Conservation (phyloP, 2,888 invertebrate genomes). For the Caenorhabditis panamensis region DNA sequence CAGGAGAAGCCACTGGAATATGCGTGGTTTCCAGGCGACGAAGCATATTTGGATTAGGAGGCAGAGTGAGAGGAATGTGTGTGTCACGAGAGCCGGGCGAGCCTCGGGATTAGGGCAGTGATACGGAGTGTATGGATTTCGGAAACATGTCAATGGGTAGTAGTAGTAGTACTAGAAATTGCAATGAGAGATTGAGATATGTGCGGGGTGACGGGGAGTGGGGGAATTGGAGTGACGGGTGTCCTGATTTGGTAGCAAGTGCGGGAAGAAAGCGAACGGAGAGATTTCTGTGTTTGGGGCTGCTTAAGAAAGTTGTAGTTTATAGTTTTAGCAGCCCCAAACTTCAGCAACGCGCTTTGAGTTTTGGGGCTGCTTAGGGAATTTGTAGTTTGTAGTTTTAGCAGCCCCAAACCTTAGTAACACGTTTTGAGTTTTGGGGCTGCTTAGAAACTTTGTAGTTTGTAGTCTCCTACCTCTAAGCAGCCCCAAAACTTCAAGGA, state of each 20-base stretch:
- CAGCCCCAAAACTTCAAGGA: too few species aligned
- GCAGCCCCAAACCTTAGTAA: too few species aligned
- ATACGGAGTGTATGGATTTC: not conserved
- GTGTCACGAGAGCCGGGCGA: too few species aligned
- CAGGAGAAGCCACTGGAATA: slow-evolving; percentile 6
- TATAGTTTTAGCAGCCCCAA: too few species aligned
- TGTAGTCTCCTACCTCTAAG: too few species aligned
- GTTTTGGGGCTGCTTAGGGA: too few species aligned
- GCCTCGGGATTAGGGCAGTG: not conserved
- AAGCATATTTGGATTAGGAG: slow-evolving; percentile 7
- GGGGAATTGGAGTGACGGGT: slow-evolving; percentile 13
- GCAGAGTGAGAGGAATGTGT: not conserved
- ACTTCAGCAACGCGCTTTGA: too few species aligned
- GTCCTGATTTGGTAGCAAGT: slow-evolving; percentile 6
- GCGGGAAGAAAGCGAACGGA: not conserved
- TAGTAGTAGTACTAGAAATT: slow-evolving; percentile 11
- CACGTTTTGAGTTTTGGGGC: too few species aligned
- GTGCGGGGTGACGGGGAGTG: not conserved
- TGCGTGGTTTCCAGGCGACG: slow-evolving; percentile 41
- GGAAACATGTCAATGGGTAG: slow-evolving; percentile 5
- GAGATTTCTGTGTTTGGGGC: not conserved
- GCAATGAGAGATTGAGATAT: slow-evolving; percentile 18
- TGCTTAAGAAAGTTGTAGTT: too few species aligned
- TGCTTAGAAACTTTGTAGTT: too few species aligned
- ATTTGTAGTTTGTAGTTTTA: too few species aligned